Evolutionary conservation across 2,888 invertebrate species (phyloP).

Genomic region (Podabrus alpinus): DNA sequence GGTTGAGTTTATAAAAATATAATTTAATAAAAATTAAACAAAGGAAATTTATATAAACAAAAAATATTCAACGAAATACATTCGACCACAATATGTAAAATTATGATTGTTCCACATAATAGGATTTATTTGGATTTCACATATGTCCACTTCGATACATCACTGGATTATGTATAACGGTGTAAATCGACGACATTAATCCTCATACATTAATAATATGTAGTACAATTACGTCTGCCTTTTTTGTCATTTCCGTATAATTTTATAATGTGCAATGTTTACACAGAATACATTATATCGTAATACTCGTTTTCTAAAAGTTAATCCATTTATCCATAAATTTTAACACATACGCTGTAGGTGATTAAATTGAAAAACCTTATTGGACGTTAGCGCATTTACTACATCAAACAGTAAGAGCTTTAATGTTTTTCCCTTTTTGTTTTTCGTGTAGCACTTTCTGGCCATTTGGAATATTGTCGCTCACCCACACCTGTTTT

Average conservation of each 20-base stretch:
- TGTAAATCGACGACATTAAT: constrained; percentile 40
- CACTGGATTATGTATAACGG: constrained; percentile 40
- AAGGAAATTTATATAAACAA: neutral
- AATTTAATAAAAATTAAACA: neutral
- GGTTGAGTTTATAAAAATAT: neutral
- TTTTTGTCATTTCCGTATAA: constrained; percentile 16
- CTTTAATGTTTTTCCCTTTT: neutral
- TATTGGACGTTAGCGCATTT: neutral
- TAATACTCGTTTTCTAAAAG: neutral
- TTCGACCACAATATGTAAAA: constrained; percentile 1
- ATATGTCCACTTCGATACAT: constrained; percentile 39
- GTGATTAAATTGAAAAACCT: neutral
- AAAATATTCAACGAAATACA: neutral
- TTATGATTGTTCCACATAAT: constrained; percentile 25
- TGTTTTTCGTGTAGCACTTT: neutral
- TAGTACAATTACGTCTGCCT: constrained; percentile 19
- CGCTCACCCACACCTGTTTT: neutral
- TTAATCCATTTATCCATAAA: neutral
- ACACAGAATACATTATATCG: neutral
- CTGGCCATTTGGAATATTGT: neutral
- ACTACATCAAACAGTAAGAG: too few relatives aligned
- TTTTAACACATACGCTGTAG: neutral
- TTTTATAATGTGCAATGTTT: neutral
- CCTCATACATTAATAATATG: constrained; percentile 35
- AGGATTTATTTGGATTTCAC: constrained; percentile 37